A percentile compares a stretch with the other conserved stretches of the same genome.
These are phyloP conservation scores for Dipus sagitta DNA, from an alignment of 2,797 vertebrate species.

Conservation along the genomic window DNA sequence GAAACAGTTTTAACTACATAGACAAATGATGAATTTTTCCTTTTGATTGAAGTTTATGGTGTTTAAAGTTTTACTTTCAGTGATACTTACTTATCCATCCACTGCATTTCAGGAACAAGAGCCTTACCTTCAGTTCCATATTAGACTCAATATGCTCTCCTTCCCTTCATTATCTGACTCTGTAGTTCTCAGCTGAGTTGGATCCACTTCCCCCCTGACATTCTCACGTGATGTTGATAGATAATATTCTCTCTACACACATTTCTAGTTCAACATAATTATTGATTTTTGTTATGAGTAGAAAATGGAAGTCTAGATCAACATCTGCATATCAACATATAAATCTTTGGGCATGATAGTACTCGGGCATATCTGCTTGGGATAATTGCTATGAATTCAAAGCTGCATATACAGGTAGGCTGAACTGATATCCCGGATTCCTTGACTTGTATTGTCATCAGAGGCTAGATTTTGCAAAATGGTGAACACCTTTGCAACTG, in stretches of 20 bases:
- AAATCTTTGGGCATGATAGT: neutral
- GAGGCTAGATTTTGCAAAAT: neutral
- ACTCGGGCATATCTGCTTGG: neutral
- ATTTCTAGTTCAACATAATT: neutral
- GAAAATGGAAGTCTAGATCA: neutral
- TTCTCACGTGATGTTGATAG: neutral
- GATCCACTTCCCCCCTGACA: neutral
- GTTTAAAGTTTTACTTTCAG: neutral
- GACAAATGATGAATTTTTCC: neutral
- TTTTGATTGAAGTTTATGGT: constrained; percentile 26
- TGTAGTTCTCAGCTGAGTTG: neutral
- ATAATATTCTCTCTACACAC: neutral
- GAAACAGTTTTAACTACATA: constrained; percentile 1
- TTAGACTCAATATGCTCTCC: neutral
- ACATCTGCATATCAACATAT: neutral
- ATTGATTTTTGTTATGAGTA: neutral
- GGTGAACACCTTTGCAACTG: neutral
- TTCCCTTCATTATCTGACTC: neutral
- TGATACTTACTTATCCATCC: neutral
- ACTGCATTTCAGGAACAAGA: neutral
- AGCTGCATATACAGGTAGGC: neutral
- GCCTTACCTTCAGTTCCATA: neutral
- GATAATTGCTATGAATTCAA: neutral
- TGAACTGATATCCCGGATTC: neutral
- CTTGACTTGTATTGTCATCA: neutral